Evolutionary conservation across 2,797 vertebrate genomes (phyloP), one percentile per base, ranked within the genome.

Genomic region (Anolis apletophallus): DNA sequence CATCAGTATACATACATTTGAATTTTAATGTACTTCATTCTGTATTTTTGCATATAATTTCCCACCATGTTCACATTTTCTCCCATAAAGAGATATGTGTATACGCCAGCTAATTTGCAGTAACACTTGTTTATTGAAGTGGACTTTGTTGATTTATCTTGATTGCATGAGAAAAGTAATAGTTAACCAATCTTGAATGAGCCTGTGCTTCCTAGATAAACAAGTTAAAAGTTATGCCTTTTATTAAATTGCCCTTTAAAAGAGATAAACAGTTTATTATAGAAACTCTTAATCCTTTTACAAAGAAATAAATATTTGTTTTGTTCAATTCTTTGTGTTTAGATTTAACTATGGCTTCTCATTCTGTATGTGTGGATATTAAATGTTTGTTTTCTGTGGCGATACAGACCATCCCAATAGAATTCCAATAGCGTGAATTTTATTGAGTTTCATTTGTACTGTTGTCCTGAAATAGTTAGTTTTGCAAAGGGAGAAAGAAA

Each of bases 401-500:
- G 36, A 11, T 72, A 19, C 8, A 73, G 6, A 23, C 9, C 40
- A 1, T 40, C 23, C 23, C 17, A 73, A 21, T 34, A 78, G 68
- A 72, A 85, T 4, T 9, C 34, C 21, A 73, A n/a, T 32, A 78
- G 77, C 46, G 79, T 2, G 9, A 72, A 32, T 52, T 32, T 52
- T 73, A 50, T 13, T 34, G 78, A 78, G 36, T 69, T 85, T 79
- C 36, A 73, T 19, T 79, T 73, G 40, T 29, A 72, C 7, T 72
- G 52, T 67, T 75, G 16, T 7, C 54, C 26, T 32, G 34, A 36
- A 67, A 16, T 79, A 32, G 55, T 69, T 0, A 6, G 29, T 86
- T 84, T 64, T 59, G 9, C 16, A 16, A 85, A 74, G 88, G 79
- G 75, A 59, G 12, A n/a, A n/a, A n/a, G n/a, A n/a, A n/a, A 9